Conservation (phyloP, 1,140 invertebrate species). For the Camponotus pennsylvanicus region DNA sequence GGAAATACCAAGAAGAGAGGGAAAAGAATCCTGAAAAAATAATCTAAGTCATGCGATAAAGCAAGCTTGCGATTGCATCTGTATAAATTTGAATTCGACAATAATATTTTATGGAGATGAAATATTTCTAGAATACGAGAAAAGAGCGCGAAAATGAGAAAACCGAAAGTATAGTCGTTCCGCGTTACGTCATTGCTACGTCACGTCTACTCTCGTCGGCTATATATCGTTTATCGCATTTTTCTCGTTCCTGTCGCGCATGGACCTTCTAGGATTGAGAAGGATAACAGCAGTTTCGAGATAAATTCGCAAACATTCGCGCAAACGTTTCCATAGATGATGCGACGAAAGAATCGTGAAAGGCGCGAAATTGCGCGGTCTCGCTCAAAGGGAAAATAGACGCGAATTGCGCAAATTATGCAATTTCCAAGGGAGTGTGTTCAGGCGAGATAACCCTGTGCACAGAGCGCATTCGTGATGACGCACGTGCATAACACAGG, state of each 20-base stretch:
- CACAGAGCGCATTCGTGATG: slow-evolving; percentile 35
- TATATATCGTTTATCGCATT: not conserved
- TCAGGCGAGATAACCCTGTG: slow-evolving; percentile 11
- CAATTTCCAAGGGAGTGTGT: slow-evolving; percentile 38
- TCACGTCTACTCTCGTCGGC: no score
- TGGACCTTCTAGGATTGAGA: no score
- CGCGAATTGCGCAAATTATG: not conserved
- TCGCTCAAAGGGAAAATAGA: slow-evolving; percentile 34
- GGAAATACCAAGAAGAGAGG: not conserved
- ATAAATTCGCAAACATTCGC: no score
- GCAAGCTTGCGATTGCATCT: not conserved
- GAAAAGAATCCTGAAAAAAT: not conserved
- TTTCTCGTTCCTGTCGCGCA: not conserved
- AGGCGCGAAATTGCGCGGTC: not conserved
- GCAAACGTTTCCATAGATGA: no score
- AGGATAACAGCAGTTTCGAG: not conserved
- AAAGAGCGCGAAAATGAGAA: not conserved
- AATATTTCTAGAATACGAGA: not conserved
- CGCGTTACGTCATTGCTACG: no score
- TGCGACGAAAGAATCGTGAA: not conserved
- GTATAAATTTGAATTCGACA: not conserved
- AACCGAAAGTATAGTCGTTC: not conserved
- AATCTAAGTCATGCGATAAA: not conserved
- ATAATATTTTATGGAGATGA: not conserved
- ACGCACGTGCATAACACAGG: slow-evolving; percentile 12